Conservation (phyloP, 2,797 vertebrate genomes). For the Anomalospiza imberbis region DNA sequence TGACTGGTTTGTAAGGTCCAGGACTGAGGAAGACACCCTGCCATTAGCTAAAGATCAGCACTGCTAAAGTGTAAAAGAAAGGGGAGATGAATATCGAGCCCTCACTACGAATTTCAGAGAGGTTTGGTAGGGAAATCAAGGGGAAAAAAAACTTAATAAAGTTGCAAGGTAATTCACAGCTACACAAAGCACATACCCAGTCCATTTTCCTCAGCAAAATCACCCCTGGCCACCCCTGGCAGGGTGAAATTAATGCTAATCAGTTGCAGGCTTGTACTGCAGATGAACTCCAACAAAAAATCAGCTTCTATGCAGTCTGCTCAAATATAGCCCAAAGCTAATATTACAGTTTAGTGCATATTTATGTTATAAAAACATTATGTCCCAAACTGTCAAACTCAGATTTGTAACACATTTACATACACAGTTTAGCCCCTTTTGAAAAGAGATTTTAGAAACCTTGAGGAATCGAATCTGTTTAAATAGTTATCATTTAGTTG, state of each 20-base stretch:
- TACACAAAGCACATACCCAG: background rate
- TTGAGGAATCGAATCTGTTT: background rate
- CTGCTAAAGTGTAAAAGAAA: background rate
- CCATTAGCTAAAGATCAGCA: background rate
- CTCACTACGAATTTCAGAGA: background rate
- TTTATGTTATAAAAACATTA: slow-evolving; percentile 10
- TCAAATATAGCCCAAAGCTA: background rate
- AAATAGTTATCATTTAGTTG: background rate
- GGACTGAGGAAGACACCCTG: background rate
- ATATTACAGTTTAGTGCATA: background rate
- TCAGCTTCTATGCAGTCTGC: background rate
- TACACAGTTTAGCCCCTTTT: background rate
- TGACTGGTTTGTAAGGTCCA: background rate
- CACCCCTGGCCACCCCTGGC: background rate
- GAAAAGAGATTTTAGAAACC: background rate
- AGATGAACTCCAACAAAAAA: slow-evolving; percentile 33
- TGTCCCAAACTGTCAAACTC: background rate
- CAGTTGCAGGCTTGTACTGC: slow-evolving; percentile 43
- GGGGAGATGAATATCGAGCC: background rate
- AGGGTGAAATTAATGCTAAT: slow-evolving; percentile 39
- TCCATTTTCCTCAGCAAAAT: background rate
- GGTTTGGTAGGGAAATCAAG: background rate
- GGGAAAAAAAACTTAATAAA: background rate
- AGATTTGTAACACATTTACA: background rate
- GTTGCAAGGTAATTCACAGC: background rate